These are phyloP conservation scores for Scelioninae gen. 1 DNA, from an alignment of 2,888 invertebrate species.

Conservation along the genomic window DNA sequence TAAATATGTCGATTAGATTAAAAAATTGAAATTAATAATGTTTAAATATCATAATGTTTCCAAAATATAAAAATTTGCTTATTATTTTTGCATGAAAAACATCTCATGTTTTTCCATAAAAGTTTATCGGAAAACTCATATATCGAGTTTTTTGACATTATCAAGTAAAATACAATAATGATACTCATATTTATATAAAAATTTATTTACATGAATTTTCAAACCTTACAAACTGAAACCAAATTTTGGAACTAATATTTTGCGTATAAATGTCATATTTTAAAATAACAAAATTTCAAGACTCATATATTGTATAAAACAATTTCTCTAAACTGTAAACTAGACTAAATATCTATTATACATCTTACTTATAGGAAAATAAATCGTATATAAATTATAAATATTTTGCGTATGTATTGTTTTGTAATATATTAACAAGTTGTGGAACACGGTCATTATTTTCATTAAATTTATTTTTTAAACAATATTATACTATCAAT, in stretches of 20 bases:
- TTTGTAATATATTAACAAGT: neutral
- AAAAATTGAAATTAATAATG: too few relatives aligned
- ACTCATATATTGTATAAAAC: slow-evolving; percentile 5
- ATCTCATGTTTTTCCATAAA: too few relatives aligned
- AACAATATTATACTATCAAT: neutral
- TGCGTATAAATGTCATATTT: neutral
- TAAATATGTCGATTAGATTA: too few relatives aligned
- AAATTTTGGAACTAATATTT: neutral
- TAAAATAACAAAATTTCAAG: neutral
- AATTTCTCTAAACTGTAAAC: neutral
- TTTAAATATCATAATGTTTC: too few relatives aligned
- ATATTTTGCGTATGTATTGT: neutral
- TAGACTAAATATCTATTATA: neutral
- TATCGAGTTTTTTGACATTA: too few relatives aligned
- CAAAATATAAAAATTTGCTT: too few relatives aligned
- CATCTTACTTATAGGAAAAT: neutral
- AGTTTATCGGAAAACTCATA: too few relatives aligned
- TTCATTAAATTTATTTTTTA: neutral
- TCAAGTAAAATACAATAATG: too few relatives aligned
- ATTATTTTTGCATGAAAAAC: too few relatives aligned
- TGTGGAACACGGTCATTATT: slow-evolving; percentile 4
- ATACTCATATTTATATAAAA: neutral
- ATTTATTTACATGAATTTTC: slow-evolving; percentile 4
- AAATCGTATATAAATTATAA: neutral
- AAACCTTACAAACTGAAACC: neutral